These are phyloP conservation scores for Emydocephalus ijimae DNA, from an alignment of 2,113 vertebrate genomes.

Conservation along the genomic window DNA sequence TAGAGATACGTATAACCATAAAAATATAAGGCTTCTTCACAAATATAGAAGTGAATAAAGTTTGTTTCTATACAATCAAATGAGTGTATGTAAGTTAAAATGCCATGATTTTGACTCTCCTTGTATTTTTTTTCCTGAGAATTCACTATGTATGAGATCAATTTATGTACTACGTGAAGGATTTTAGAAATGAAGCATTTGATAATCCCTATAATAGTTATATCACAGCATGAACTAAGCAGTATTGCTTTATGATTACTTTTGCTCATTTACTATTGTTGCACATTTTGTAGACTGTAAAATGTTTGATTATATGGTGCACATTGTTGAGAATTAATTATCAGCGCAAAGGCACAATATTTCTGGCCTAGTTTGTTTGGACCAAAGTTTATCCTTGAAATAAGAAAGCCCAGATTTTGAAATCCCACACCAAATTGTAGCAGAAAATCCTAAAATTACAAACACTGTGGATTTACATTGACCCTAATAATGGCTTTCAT, in stretches of 20 bases:
- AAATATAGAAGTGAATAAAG: neutral
- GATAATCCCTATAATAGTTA: conserved; percentile 34
- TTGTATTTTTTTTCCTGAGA: neutral
- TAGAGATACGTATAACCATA: neutral
- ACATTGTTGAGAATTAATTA: conserved; percentile 42
- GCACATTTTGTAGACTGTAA: conserved; percentile 40
- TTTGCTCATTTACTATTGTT: conserved; percentile 32
- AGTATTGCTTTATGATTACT: conserved; percentile 11
- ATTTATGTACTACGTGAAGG: neutral
- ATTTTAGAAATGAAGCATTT: neutral
- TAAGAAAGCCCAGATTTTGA: conserved; percentile 57
- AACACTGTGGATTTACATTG: conserved; percentile 64
- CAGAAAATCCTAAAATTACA: conserved; percentile 66
- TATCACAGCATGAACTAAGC: conserved; percentile 36
- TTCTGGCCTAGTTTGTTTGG: conserved; percentile 41
- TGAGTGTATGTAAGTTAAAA: neutral
- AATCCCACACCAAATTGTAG: conserved; percentile 53
- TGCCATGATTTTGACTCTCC: neutral
- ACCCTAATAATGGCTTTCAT: conserved; percentile 70
- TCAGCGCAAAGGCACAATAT: conserved; percentile 41
- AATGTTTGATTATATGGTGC: conserved; percentile 55
- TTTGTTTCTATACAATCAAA: neutral
- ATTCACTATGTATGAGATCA: neutral
- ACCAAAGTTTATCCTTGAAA: conserved; percentile 58
- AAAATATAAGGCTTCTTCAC: neutral